These are phyloP conservation scores for Colinus virginianus DNA, from an alignment of 2,113 vertebrate genomes.

Conservation along the genomic window DNA sequence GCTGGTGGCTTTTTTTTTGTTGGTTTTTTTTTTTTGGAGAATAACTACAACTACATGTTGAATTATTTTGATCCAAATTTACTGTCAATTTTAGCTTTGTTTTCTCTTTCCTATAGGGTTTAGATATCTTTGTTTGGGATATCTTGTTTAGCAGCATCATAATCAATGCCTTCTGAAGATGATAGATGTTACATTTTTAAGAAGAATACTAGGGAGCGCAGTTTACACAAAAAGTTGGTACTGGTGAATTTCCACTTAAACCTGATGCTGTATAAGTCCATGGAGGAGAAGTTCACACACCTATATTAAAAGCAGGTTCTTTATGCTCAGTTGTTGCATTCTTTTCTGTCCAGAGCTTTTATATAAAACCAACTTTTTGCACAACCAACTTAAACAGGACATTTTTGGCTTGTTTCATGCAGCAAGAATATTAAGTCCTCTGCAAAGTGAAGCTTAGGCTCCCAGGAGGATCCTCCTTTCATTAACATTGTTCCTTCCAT, in stretches of 20 bases:
- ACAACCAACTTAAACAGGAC: neutral
- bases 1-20: neutral
- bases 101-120: neutral
- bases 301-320: neutral
- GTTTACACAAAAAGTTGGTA: slow-evolving; percentile 9
- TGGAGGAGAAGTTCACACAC: neutral
- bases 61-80: slow-evolving; percentile 26
- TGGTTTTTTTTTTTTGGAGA: neutral
- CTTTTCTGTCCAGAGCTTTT: neutral
- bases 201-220: slow-evolving; percentile 11
- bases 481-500: neutral
- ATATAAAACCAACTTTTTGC: neutral
- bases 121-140: slow-evolving; percentile 7
- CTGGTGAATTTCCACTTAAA: slow-evolving; percentile 12
- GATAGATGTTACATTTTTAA: slow-evolving; percentile 33
- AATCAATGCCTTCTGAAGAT: slow-evolving; percentile 1
- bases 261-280: neutral
- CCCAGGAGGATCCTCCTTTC: neutral
- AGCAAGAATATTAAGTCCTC: neutral
- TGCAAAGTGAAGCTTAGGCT: slow-evolving; percentile 13
- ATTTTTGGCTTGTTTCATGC: neutral
- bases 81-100: neutral
- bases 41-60: slow-evolving; percentile 10
- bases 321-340: neutral
- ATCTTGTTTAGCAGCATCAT: neutral